Conservation (phyloP, 2,113 vertebrate species). For the Brienomyrus longianalis region DNA sequence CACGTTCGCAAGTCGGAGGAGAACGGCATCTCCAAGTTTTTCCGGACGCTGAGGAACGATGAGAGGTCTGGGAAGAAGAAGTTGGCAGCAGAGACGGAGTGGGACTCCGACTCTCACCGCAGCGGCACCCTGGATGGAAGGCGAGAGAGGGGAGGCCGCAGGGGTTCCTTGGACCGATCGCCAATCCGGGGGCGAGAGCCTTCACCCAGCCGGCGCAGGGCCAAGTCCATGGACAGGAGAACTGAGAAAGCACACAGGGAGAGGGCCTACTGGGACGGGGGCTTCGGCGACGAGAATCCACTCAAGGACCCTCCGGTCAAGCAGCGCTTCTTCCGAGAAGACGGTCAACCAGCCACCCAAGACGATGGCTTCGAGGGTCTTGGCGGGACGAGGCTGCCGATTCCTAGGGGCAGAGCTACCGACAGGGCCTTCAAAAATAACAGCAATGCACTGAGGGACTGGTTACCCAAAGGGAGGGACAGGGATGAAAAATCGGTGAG, state of each 20-base stretch:
- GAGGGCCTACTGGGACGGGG: conserved; percentile 63
- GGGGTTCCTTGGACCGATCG: conserved; percentile 79
- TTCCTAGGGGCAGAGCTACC: conserved; percentile 43
- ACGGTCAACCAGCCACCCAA: conserved; percentile 33
- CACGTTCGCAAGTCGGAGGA: conserved; percentile 68
- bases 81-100: conserved; percentile 52
- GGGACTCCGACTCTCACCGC: conserved; percentile 58
- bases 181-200: conserved; percentile 65
- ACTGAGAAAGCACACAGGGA: conserved; percentile 55
- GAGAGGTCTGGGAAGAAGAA: conserved; percentile 62
- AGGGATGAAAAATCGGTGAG: conserved; percentile 35
- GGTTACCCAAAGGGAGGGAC: conserved; percentile 42
- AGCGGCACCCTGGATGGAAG: conserved; percentile 70
- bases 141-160: conserved; percentile 47
- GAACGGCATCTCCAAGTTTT: conserved; percentile 65
- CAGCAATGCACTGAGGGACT: conserved; percentile 50
- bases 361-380: conserved; percentile 33
- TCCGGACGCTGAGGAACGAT: conserved; percentile 65
- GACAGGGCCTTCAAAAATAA: conserved; percentile 54
- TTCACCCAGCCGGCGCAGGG: conserved; percentile 73
- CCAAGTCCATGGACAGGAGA: conserved; percentile 66
- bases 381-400: conserved; percentile 43
- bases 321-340: conserved; percentile 38
- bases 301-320: conserved; percentile 48
- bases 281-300: conserved; percentile 46